phyloP scores from a whole-genome alignment of 2,888 invertebrate genomes.

The Caenorhabditis doughertyi region DNA sequence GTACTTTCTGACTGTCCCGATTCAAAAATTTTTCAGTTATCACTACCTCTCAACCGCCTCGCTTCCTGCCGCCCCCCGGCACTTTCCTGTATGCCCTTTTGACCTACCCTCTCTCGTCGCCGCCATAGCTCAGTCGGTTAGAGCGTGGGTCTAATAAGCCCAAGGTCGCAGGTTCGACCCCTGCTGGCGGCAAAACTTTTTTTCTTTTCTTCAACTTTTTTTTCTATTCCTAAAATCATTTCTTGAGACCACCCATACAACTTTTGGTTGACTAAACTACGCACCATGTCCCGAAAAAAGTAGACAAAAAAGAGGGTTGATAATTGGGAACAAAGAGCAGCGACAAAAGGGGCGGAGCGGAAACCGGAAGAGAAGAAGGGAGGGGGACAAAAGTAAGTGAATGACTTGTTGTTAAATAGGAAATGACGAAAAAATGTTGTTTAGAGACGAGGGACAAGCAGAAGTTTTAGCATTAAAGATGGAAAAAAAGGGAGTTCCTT shows the following conservation, averaged over 20 bases:
- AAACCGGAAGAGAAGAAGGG: not conserved
- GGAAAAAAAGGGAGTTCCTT: too few species aligned
- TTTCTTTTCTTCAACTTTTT: too few species aligned
- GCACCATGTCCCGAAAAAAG: too few species aligned
- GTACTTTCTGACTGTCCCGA: too few species aligned
- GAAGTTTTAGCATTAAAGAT: not conserved
- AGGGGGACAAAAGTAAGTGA: constrained; percentile 1
- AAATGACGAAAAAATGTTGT: constrained; percentile 32
- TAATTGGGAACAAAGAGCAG: constrained; percentile 54
- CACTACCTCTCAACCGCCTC: too few species aligned
- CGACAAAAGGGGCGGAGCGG: not conserved
- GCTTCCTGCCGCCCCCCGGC: too few species aligned
- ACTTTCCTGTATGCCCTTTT: not conserved
- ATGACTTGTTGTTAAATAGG: constrained; percentile 18
- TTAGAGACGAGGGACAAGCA: too few species aligned
- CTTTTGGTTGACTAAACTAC: not conserved
- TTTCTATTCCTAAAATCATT: too few species aligned
- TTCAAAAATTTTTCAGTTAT: too few species aligned
- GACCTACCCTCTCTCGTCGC: not conserved
- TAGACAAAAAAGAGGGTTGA: constrained; percentile 15
- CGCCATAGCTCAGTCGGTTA: constrained; percentile 82
- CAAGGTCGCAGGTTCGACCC: constrained; percentile 83
- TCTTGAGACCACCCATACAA: constrained; percentile 12
- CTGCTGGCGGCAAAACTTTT: constrained; percentile 82
- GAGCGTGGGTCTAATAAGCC: constrained; percentile 83